Evolutionary conservation across 1,140 invertebrate species (phyloP), one percentile per base, ranked within the genome.

Genomic region (Metaphire vulgaris): DNA sequence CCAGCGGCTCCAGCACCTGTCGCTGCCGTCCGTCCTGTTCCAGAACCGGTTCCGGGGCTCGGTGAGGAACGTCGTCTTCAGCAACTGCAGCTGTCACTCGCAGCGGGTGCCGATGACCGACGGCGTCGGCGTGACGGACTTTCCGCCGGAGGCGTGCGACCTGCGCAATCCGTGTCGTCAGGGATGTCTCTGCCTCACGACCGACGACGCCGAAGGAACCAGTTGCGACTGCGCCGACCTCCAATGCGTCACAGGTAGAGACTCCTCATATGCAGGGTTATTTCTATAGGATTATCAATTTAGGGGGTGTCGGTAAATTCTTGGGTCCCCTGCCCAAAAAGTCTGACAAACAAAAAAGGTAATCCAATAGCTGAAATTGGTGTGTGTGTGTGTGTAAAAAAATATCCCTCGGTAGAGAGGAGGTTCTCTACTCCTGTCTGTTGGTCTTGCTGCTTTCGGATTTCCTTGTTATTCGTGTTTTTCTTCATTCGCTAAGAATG

Each of bases 41-140:
- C 15, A 83, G 69, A 79, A 74, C 1, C 72, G 73, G 65, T 81
- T 83, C 68, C 29, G 33, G 14, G 82, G 83, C 1, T 77, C 80
- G 31, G 78, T 85, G 12, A 70, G 83, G 69, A 84, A 84, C 77
- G 81, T 84, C 0, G 74, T 84, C 12, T 84, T 83, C 77, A 80
- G 80, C 75, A 84, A 84, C 74, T 84, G 83, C 78, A 79, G 83
- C 14, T 84, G 83, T 72, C 74, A 79, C n/a, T 80, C 81, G 6
- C 77, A 79, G 12, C 78, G 83, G n/a, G 83, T 76, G 1, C 68
- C 33, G 16, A 76, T 82, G 78, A 29, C 82, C 0, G 78, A 80
- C 0, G 78, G 79, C 12, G 33, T 33, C 1, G 79, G 80, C 0
- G 75, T 81, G 31, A 74, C 78, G 56, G 33, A 56, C 14, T 33